Evolutionary conservation across 2,113 vertebrate species (phyloP).

Genomic region (Lichenostomus cassidix): DNA sequence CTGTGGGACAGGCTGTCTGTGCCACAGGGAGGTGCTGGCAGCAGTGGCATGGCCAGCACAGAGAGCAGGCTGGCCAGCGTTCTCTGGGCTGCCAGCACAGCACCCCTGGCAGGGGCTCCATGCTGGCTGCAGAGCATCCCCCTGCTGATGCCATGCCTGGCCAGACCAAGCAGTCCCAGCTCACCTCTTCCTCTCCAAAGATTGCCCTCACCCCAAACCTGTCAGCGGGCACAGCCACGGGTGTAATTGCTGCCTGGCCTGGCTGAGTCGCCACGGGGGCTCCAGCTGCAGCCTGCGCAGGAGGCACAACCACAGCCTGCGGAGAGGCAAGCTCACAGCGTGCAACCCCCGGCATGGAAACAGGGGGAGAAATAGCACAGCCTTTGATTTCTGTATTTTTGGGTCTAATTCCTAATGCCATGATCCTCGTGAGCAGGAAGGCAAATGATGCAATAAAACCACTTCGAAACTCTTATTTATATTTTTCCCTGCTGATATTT

Average conservation of each 20-base stretch:
- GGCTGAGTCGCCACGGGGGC: not conserved
- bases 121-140: not conserved
- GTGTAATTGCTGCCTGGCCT: not conserved
- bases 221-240: not conserved
- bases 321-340: not conserved
- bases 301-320: not conserved
- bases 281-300: not conserved
- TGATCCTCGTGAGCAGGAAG: not conserved
- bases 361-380: not conserved
- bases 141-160: rapidly evolving
- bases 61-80: too few relatives aligned
- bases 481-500: not conserved
- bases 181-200: conserved; percentile 20
- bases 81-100: not conserved
- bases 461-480: conserved; percentile 16
- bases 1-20: rapidly evolving
- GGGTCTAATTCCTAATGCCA: not conserved
- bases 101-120: not conserved
- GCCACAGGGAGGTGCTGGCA: too few relatives aligned
- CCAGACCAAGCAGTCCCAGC: not conserved
- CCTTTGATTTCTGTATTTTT: conserved; percentile 33
- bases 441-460: not conserved
- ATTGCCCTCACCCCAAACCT: not conserved
- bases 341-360: not conserved
- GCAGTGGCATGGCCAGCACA: too few relatives aligned